Percentiles rank a stretch among this genome's conserved stretches.
Conservation (phyloP, 2,888 invertebrate species). For the Caenorhabditis drosophilae region DNA sequence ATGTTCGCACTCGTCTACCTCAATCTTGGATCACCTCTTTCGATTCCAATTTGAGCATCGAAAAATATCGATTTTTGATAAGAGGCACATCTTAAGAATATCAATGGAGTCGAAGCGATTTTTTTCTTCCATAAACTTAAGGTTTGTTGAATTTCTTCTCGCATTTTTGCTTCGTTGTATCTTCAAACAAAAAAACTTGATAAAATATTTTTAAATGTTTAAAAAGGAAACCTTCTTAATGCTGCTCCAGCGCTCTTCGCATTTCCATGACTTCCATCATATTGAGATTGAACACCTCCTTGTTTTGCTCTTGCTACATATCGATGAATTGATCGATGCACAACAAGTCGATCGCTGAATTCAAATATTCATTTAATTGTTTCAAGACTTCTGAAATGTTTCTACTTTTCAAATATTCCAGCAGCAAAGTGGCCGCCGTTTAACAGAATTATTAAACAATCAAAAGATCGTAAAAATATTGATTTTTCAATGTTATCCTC, state of each 20-base stretch:
- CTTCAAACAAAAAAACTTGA: slow-evolving; percentile 14
- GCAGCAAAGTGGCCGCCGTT: slow-evolving; percentile 85
- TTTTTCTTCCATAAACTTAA: slow-evolving; percentile 25
- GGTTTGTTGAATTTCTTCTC: slow-evolving; percentile 38
- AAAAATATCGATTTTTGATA: slow-evolving; percentile 79
- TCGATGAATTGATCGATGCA: slow-evolving; percentile 84
- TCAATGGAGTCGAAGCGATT: slow-evolving; percentile 73
- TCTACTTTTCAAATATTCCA: slow-evolving; percentile 74
- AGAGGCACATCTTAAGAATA: slow-evolving; percentile 81
- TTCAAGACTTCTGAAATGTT: background rate
- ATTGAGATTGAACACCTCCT: slow-evolving; percentile 65
- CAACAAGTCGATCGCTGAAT: slow-evolving; percentile 68
- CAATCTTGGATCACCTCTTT: slow-evolving; percentile 69
- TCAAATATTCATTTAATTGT: background rate
- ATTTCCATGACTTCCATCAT: slow-evolving; percentile 41
- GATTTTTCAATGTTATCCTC: slow-evolving; percentile 24
- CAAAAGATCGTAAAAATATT: slow-evolving; percentile 41
- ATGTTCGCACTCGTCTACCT: background rate
- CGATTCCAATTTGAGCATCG: slow-evolving; percentile 78
- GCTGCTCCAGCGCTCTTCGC: slow-evolving; percentile 52
- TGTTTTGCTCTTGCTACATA: slow-evolving; percentile 85
- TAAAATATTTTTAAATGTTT: background rate
- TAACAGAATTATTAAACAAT: slow-evolving; percentile 78
- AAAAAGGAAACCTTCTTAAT: slow-evolving; percentile 47
- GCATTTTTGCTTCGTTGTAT: slow-evolving; percentile 50